phyloP scores from a whole-genome alignment of 2,797 vertebrate species.

The Mormyrops attenuatus region DNA sequence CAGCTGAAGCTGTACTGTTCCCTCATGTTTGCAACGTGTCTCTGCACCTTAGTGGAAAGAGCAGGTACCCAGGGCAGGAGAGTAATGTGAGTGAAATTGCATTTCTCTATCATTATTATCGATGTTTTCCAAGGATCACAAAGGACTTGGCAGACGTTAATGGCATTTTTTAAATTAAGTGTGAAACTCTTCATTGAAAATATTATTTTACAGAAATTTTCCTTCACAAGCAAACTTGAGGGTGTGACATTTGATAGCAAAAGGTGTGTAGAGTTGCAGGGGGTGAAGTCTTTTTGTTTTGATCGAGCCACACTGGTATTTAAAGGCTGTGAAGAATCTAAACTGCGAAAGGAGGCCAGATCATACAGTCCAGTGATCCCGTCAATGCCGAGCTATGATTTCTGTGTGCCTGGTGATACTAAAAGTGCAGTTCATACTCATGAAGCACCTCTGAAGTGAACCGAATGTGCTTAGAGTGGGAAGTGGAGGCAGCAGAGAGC shows the following conservation, averaged over 20 bases:
- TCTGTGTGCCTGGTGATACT: slow-evolving; percentile 37
- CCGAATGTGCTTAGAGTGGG: slow-evolving; percentile 32
- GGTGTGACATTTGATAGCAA: not conserved
- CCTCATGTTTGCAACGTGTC: slow-evolving; percentile 52
- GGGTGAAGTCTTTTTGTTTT: not conserved
- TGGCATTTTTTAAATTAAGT: not conserved
- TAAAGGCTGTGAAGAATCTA: not conserved
- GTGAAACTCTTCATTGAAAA: not conserved
- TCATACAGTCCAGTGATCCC: not conserved
- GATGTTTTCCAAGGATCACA: slow-evolving; percentile 50
- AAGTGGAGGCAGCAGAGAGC: not conserved
- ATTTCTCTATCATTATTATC: slow-evolving; percentile 62
- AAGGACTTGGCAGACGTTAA: not conserved
- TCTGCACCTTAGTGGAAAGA: slow-evolving; percentile 58
- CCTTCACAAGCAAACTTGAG: not conserved
- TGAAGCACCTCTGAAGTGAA: slow-evolving; percentile 25
- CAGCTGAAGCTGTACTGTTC: slow-evolving; percentile 35
- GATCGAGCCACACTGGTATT: not conserved
- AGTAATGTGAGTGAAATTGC: slow-evolving; percentile 55
- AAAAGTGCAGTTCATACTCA: slow-evolving; percentile 43
- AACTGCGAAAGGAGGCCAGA: not conserved
- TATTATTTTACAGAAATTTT: not conserved
- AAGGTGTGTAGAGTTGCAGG: not conserved
- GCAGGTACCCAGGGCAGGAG: slow-evolving; percentile 50
- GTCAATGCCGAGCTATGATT: not conserved